phyloP scores from a whole-genome alignment of 1,140 invertebrate species.

The Rhopalosiphum maidis region DNA sequence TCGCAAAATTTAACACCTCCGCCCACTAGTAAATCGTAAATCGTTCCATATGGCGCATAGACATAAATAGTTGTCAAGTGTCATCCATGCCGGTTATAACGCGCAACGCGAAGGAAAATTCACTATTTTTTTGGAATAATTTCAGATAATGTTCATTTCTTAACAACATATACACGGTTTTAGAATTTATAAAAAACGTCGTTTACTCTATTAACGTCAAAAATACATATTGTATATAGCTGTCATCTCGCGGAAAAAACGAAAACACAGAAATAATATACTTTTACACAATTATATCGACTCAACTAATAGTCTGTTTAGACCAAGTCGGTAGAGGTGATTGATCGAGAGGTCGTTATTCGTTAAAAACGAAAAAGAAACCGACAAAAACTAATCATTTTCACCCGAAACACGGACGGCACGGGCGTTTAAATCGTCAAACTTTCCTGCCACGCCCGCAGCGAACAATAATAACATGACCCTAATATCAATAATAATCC shows the following conservation, averaged over 20 bases:
- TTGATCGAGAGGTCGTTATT: neutral
- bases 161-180: neutral
- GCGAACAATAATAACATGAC: neutral
- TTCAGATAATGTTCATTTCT: no score
- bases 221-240: neutral
- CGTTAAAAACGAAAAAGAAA: neutral
- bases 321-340: no score
- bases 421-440: neutral
- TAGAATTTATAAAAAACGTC: neutral
- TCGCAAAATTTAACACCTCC: neutral
- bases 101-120: no score
- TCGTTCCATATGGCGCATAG: no score
- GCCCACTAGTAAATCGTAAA: neutral
- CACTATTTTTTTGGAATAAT: no score
- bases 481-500: neutral
- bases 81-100: no score
- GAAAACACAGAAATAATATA: no score
- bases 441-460: neutral
- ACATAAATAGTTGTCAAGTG: no score
- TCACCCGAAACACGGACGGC: neutral
- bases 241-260: no score
- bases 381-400: neutral
- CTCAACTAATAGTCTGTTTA: no score
- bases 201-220: neutral
- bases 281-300: no score